Percentiles rank a stretch among this genome's conserved stretches.
Conservation (phyloP, 2,797 vertebrate genomes). For the Catamblyrhynchus diadema region DNA sequence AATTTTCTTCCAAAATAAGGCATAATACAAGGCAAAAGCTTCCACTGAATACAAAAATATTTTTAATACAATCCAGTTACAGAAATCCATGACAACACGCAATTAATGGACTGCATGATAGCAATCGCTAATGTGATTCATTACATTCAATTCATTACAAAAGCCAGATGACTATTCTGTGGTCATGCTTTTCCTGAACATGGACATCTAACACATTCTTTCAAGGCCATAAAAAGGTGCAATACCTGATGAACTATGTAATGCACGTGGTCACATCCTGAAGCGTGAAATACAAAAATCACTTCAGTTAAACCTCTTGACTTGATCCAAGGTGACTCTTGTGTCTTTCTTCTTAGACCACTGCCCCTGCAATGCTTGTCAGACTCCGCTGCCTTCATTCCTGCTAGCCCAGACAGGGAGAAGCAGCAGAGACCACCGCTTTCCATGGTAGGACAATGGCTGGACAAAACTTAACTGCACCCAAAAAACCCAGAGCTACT, state of each 20-base stretch:
- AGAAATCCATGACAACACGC: not conserved
- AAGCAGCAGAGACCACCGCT: not conserved
- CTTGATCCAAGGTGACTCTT: not conserved
- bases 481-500: not conserved
- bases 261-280: not conserved
- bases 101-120: not conserved
- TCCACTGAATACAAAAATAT: not conserved
- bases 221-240: not conserved
- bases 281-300: not conserved
- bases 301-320: not conserved
- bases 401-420: not conserved
- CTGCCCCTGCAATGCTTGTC: not conserved
- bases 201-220: not conserved
- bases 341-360: not conserved
- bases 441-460: not conserved
- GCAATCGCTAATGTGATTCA: not conserved
- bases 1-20: slow-evolving; percentile 32
- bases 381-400: not conserved
- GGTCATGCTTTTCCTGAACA: not conserved
- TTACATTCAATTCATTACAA: not conserved
- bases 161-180: not conserved
- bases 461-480: not conserved
- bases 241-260: not conserved
- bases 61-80: not conserved
- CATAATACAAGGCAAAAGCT: not conserved